Evolutionary conservation across 2,797 vertebrate species (phyloP), one percentile per base, ranked within the genome.

Genomic region (Dicrostonyx torquatus): DNA sequence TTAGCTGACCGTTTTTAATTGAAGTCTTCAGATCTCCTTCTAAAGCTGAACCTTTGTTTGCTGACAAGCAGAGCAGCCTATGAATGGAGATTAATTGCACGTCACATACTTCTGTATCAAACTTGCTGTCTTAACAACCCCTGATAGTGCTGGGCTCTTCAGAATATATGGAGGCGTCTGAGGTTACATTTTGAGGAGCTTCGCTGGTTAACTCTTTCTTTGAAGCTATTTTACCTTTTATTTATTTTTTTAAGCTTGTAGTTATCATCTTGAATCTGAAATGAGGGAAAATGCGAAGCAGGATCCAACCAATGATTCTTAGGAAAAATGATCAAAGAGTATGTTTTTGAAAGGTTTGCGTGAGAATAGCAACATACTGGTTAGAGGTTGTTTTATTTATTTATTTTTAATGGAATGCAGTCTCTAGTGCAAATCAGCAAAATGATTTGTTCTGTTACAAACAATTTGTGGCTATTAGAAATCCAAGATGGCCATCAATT

Each of bases 1-100:
- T 98, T 98, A 98, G 97, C 98, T 96, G 98, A 94, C 98, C 97
- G 88, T 85, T 97, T 98, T 98, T 98, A 98, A 98, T 98, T 98
- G 98, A 98, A 98, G 98, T 97, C 96, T 98, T 98, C 98, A 98
- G 98, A 98, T 98, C 97, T 96, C 96, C 96, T 97, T 96, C 97
- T 95, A 97, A 96, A 97, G 97, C 97, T 91, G 97, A 97, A 97
- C 96, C 97, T 98, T 97, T 97, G 95, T 97, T 96, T 95, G 97
- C 98, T 98, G 98, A 98, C 98, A 98, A 94, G 97, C 89, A 94
- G 93, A 98, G 97, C 97, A 96, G 97, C 97, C 96, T 95, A 97
- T 98, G 98, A 98, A 98, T 98, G 98, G 98, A 98, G 98, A 98
- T 98, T 98, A 98, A 98, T 98, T 97, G 98, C 94, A 18, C 98